These are phyloP conservation scores for Indicator maculatus DNA, from an alignment of 2,113 vertebrate species.

Conservation along the genomic window DNA sequence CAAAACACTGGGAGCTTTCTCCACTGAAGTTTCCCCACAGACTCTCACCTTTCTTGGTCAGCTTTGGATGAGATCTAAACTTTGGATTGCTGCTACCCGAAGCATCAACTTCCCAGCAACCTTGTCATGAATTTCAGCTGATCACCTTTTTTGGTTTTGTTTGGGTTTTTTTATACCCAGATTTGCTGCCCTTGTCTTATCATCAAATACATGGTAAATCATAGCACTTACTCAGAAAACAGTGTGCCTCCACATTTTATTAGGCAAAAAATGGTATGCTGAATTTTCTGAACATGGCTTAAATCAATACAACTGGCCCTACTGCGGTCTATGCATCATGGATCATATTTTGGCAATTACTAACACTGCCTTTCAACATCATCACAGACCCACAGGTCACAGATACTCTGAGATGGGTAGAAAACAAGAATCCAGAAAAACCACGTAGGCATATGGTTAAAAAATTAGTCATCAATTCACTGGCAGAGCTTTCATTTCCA, in stretches of 20 bases:
- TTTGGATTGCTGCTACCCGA: background rate
- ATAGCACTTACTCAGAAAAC: fast-evolving
- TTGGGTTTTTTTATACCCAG: background rate
- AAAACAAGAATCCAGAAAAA: background rate
- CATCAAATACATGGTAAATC: background rate
- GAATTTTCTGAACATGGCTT: background rate
- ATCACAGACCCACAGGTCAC: background rate
- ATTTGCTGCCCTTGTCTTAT: background rate
- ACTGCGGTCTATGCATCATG: background rate
- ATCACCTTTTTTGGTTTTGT: background rate
- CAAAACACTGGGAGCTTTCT: background rate
- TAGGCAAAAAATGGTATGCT: background rate
- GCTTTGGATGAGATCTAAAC: background rate
- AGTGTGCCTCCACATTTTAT: fast-evolving
- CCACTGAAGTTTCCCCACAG: background rate
- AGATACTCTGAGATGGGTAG: background rate
- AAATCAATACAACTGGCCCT: background rate
- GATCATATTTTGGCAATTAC: background rate
- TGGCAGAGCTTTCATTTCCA: slow-evolving; percentile 15
- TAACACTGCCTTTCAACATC: background rate
- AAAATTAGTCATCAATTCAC: slow-evolving; percentile 20
- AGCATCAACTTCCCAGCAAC: background rate
- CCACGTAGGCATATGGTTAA: background rate
- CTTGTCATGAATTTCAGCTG: background rate
- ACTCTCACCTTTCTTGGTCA: background rate